A percentile compares a stretch with the other conserved stretches of the same genome.
These are phyloP conservation scores for Perdita meconis DNA, from an alignment of 2,888 invertebrate species.

Conservation along the genomic window DNA sequence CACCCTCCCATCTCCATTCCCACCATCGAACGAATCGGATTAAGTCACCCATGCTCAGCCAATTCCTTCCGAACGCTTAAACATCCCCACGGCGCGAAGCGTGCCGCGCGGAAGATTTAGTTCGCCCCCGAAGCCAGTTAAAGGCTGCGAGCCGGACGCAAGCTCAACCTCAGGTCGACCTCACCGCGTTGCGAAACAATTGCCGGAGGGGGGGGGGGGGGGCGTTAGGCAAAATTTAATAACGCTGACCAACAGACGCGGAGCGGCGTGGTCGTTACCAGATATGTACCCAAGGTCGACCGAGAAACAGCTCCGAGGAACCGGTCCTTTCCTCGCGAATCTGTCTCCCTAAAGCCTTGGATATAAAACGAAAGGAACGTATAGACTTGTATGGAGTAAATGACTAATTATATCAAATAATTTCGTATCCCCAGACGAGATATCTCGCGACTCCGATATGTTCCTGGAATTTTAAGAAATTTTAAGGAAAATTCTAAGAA, in stretches of 20 bases:
- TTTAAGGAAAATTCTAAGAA: too few relatives aligned
- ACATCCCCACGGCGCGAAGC: not conserved
- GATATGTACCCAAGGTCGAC: not conserved
- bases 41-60: too few relatives aligned
- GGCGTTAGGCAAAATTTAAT: constrained; percentile 41
- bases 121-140: constrained; percentile 5
- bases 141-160: constrained; percentile 4
- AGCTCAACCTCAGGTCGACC: constrained; percentile 2
- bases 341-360: too few relatives aligned
- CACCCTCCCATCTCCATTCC: too few relatives aligned
- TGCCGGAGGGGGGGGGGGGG: too few relatives aligned
- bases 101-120: not conserved
- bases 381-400: too few relatives aligned
- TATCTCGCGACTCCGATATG: too few relatives aligned
- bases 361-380: too few relatives aligned
- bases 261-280: not conserved
- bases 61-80: not conserved
- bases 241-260: not conserved
- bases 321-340: not conserved
- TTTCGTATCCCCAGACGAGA: too few relatives aligned
- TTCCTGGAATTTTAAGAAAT: too few relatives aligned
- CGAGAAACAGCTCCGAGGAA: not conserved
- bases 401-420: too few relatives aligned
- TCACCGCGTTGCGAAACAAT: constrained; percentile 34
- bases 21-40: too few relatives aligned